phyloP scores from a whole-genome alignment of 1,140 invertebrate genomes.

The Oryctes rhinoceros region DNA sequence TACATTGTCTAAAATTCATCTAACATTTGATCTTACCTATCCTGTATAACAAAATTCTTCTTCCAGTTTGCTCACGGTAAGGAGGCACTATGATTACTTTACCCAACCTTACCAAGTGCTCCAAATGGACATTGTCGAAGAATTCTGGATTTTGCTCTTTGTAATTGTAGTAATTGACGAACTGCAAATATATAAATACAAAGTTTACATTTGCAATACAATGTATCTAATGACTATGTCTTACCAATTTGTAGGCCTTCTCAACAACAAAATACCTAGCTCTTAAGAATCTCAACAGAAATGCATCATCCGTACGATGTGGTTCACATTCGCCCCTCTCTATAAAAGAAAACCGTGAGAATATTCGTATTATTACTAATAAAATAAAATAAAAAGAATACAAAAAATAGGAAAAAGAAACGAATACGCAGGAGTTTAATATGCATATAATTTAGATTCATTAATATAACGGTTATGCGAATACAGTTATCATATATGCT shows the following conservation, averaged over 20 bases:
- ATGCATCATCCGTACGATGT: conserved; percentile 82
- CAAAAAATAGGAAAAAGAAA: neutral
- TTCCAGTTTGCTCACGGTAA: conserved; percentile 75
- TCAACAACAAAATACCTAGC: conserved; percentile 83
- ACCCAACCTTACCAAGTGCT: conserved; percentile 72
- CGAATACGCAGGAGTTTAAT: too few relatives aligned
- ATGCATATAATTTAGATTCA: too few relatives aligned
- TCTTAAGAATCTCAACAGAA: conserved; percentile 82
- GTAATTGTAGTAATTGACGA: conserved; percentile 79
- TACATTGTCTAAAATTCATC: too few relatives aligned
- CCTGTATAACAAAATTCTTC: conserved; percentile 73
- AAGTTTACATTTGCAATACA: neutral
- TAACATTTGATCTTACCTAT: conserved; percentile 62
- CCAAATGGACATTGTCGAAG: conserved; percentile 72
- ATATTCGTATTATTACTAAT: conserved; percentile 45
- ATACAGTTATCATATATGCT: too few relatives aligned
- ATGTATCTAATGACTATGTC: conserved; percentile 49
- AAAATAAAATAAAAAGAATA: conserved; percentile 45
- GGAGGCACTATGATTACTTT: conserved; percentile 76
- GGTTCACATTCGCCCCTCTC: conserved; percentile 78
- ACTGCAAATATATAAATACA: conserved; percentile 60
- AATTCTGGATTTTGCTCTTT: conserved; percentile 76
- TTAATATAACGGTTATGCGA: too few relatives aligned
- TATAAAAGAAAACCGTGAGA: conserved; percentile 53
- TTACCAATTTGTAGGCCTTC: conserved; percentile 82